A percentile compares a stretch with the other conserved stretches of the same genome.
Evolutionary conservation across 1,140 invertebrate genomes (phyloP).

Genomic region (Samia ricini): DNA sequence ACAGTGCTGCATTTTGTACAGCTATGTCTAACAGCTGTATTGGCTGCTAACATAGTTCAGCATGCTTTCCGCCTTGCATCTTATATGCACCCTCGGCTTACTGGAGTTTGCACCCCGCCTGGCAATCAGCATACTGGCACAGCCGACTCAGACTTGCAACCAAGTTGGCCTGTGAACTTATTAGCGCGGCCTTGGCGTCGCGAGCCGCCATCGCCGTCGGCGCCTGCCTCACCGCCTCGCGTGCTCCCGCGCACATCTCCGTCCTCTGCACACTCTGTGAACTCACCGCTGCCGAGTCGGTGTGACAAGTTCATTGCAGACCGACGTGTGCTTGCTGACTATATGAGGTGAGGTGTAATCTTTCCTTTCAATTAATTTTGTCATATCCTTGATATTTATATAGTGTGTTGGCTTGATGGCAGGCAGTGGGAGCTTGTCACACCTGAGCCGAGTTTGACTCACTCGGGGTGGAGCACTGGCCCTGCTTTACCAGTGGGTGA

Average conservation of each 20-base stretch:
- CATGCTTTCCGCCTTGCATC: conserved; percentile 25
- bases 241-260: neutral
- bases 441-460: neutral
- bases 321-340: conserved; percentile 27
- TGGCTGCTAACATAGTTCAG: conserved; percentile 42
- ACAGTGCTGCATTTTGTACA: conserved; percentile 45
- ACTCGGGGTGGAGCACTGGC: neutral
- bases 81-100: too few species aligned
- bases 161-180: conserved; percentile 7
- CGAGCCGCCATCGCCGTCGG: conserved; percentile 3
- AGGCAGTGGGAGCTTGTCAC: neutral
- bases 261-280: neutral
- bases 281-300: neutral
- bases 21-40: conserved; percentile 32
- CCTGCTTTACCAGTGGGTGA: neutral
- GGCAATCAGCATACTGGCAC: conserved; percentile 8
- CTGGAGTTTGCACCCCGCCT: too few species aligned
- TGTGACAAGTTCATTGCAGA: conserved; percentile 40
- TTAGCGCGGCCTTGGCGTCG: conserved; percentile 4
- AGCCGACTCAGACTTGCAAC: neutral
- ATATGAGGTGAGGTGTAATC: conserved; percentile 24
- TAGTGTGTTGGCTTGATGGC: neutral
- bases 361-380: neutral
- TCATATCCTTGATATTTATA: neutral
- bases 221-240: neutral